These are phyloP conservation scores for Drosophila pseudotalamancana DNA, from an alignment of 2,888 invertebrate genomes.

Conservation along the genomic window DNA sequence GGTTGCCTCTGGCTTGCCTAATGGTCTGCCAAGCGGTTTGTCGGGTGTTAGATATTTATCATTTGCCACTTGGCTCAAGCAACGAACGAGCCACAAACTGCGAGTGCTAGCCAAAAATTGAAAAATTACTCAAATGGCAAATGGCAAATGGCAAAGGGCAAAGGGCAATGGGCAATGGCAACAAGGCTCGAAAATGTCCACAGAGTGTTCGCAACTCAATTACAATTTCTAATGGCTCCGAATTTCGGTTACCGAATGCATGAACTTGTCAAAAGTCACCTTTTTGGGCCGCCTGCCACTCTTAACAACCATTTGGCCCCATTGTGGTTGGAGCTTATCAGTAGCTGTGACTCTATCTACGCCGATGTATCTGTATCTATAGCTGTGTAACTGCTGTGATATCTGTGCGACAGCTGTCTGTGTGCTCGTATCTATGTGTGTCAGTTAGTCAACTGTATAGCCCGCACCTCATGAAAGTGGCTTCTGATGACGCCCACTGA, in stretches of 20 bases:
- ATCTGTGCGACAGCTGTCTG: conserved; percentile 8
- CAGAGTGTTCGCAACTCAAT: conserved; percentile 43
- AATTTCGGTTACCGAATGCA: too few species aligned
- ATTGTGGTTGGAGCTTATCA: conserved; percentile 27
- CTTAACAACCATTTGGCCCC: conserved; percentile 41
- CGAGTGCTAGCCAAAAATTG: conserved; percentile 47
- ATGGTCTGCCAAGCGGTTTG: conserved; percentile 4
- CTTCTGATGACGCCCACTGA: conserved; percentile 24
- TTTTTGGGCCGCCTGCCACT: conserved; percentile 23
- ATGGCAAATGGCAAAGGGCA: background rate
- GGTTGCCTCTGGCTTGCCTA: conserved; percentile 21
- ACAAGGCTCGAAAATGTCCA: conserved; percentile 9
- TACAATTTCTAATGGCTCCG: conserved; percentile 52
- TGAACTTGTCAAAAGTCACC: conserved; percentile 49
- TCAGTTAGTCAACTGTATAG: conserved; percentile 58
- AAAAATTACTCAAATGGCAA: conserved; percentile 61
- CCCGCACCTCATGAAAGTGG: conserved; percentile 40
- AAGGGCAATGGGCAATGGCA: too few species aligned
- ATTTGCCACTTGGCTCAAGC: conserved; percentile 67
- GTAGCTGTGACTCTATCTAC: conserved; percentile 18
- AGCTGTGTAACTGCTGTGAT: conserved; percentile 2
- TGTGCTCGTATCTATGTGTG: conserved; percentile 60
- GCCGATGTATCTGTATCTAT: conserved; percentile 6
- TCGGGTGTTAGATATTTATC: conserved; percentile 60
- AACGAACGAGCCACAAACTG: conserved; percentile 52